Base-by-base conservation (phyloP, 1,140 invertebrate genomes). In the Euborellia annulipes region DNA sequence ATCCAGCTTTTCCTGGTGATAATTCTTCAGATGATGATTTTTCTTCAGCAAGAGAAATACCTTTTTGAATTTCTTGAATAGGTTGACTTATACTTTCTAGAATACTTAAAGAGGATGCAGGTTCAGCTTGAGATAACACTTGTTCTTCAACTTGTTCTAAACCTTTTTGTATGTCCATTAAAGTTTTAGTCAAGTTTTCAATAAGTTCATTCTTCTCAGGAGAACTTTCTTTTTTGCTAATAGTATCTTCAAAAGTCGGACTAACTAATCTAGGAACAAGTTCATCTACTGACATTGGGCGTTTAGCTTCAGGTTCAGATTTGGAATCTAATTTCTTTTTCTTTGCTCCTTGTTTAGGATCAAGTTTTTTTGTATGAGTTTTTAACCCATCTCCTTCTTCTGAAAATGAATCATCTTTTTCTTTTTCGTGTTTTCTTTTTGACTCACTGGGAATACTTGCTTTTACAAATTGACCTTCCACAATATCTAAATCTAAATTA, bases 91-190 rank as follows among this genome's bases (percentile, higher is more conserved):
- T 30, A 23, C 21, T 21, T 27, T 41, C 21, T 16, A 47, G 19
- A 32, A 47, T 27, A 27, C 23, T 27, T 27, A 27, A 27, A 27
- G 4, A 27, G 4, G 23, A 27, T 11, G 23, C 23, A 27, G 23
- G 23, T 27, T 27, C 23, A 27, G 23, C 23, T 11, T 27, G 23
- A 11, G 23, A 27, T 11, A 27, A 27, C 20, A 56, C 50, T 43
- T 54, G 50, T 18, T 52, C 45, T 40, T 55, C 55, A 2, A 56
- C 56, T 11, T 43, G 23, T 14, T 47, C 46, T 37, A 59, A 46
- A 34, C 52, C 49, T 48, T 49, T 52, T 47, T 58, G 53, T 30
- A 59, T 59, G 50, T 54, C 53, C 20, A 54, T 48, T 14, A 59
- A 41, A 21, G 57, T 58, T 20, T 55, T 49, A 30, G 54, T 54